Percentiles rank a stretch among this genome's conserved stretches.
These are phyloP conservation scores for Malurus leucopterus DNA, from an alignment of 2,797 vertebrate species.

Conservation along the genomic window DNA sequence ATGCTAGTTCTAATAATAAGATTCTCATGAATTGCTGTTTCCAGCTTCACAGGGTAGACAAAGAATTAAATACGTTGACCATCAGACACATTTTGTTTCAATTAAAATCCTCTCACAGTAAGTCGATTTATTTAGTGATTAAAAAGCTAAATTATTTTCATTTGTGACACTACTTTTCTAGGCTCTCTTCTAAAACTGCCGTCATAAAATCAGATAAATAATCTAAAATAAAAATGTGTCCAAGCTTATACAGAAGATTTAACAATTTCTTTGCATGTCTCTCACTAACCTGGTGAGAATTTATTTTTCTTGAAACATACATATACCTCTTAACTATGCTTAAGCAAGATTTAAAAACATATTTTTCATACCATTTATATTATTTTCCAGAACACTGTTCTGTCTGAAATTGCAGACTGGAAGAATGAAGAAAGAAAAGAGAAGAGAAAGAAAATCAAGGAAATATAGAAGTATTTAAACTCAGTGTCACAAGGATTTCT, in stretches of 20 bases:
- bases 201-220: not conserved
- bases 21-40: not conserved
- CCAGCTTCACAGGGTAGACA: not conserved
- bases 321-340: not conserved
- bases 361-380: not conserved
- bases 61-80: not conserved
- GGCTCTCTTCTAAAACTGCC: not conserved
- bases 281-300: not conserved
- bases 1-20: not conserved
- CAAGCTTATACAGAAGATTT: not conserved
- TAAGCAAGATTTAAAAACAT: not conserved
- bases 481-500: not conserved
- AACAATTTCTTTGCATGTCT: not conserved
- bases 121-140: not conserved
- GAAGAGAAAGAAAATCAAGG: not conserved
- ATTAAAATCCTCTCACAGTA: not conserved
- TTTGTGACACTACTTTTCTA: not conserved
- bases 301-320: not conserved
- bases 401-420: not conserved
- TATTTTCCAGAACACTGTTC: not conserved
- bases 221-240: not conserved
- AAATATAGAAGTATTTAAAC: not conserved
- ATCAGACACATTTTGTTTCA: not conserved
- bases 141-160: not conserved
- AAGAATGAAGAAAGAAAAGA: not conserved